A percentile compares a stretch with the other conserved stretches of the same genome.
Conservation (phyloP, 2,113 vertebrate species). For the Eurypyga helias region DNA sequence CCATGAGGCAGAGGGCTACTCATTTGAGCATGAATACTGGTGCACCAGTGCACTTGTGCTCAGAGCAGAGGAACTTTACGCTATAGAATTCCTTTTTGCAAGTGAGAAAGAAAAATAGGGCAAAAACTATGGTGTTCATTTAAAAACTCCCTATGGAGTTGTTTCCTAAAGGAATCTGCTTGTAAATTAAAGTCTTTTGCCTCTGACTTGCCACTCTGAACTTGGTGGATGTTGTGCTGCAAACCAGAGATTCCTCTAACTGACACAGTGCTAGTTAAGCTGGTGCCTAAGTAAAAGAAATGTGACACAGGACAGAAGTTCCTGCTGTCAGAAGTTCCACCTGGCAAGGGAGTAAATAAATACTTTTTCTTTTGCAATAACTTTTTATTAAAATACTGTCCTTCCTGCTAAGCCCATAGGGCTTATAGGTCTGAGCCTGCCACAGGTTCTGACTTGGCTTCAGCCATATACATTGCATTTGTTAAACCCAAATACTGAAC, state of each 20-base stretch:
- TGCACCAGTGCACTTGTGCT: not conserved
- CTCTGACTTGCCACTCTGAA: not conserved
- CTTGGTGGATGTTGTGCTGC: not conserved
- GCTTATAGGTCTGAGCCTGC: not conserved
- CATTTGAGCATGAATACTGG: not conserved
- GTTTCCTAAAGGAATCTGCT: not conserved
- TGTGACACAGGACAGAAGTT: not conserved
- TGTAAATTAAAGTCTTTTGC: not conserved
- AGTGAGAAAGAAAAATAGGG: not conserved
- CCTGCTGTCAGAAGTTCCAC: not conserved
- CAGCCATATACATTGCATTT: rapidly evolving
- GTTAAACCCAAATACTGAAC: not conserved
- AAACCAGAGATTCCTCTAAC: not conserved
- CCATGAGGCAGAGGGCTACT: not conserved
- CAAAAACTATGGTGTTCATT: not conserved
- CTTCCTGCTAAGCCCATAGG: not conserved
- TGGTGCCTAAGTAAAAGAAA: not conserved
- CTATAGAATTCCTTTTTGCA: not conserved
- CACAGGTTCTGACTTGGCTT: not conserved
- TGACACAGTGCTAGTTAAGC: not conserved
- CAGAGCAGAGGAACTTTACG: not conserved
- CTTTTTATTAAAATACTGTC: not conserved
- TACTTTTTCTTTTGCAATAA: not conserved
- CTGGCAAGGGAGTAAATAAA: not conserved
- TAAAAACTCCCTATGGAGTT: not conserved